These are phyloP conservation scores for Choloepus hoffmanni DNA, from an alignment of 2,113 vertebrate species.

Conservation along the genomic window DNA sequence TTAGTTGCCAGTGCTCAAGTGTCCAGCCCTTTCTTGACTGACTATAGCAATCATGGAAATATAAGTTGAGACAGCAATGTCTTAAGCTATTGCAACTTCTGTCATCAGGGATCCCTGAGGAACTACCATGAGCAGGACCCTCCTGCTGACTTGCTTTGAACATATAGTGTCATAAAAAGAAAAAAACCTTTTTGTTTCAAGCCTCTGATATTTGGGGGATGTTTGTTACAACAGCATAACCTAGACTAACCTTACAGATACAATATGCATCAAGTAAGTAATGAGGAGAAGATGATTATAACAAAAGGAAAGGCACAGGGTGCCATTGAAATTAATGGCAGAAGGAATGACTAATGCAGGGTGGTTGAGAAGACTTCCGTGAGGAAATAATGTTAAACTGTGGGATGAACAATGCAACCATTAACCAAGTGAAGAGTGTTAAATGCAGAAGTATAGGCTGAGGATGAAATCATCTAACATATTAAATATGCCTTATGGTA, in stretches of 20 bases:
- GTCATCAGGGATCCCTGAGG: neutral
- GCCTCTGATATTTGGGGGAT: neutral
- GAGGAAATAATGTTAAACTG: neutral
- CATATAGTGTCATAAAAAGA: neutral
- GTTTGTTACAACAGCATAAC: neutral
- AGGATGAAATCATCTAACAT: neutral
- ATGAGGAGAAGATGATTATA: neutral
- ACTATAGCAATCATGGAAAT: neutral
- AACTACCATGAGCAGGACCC: neutral
- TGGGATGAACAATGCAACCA: neutral
- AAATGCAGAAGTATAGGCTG: neutral
- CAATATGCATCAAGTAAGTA: neutral
- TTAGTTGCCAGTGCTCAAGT: neutral
- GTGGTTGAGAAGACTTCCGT: neutral
- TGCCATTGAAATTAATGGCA: neutral
- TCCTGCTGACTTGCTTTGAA: neutral
- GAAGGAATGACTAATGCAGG: neutral
- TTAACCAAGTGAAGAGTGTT: neutral
- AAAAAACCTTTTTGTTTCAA: neutral
- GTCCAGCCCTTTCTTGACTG: neutral
- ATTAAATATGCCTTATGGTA: slow-evolving; percentile 10
- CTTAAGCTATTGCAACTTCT: neutral
- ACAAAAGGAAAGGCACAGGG: neutral
- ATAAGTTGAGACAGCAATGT: neutral
- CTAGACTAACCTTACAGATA: slow-evolving; percentile 21